Evolutionary conservation across 1,140 invertebrate species (phyloP), one percentile per base, ranked within the genome.

Genomic region (Chrysopa pallens): DNA sequence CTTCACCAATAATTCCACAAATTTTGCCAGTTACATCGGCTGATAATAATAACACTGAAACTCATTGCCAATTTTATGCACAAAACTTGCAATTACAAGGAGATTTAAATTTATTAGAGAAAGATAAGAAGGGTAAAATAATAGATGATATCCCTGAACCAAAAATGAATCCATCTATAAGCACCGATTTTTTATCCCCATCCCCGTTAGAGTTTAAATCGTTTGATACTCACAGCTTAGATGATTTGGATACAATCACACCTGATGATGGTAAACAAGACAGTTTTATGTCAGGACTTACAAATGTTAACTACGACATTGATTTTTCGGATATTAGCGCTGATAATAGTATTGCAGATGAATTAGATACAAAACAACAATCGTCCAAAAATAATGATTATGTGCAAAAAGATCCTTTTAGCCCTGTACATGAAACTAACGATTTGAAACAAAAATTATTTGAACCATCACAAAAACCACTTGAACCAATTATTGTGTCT

Each of bases 301-400:
- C 71, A n/a, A 74, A 74, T 51, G 71, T 80, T 14, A 80, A 78
- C 57, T 80, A 78, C 50, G 78, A 80, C 46, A 78, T 80, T 37
- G 76, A 79, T 53, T 60, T 77, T 38, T 80, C 74, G 3, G 78
- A 80, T 57, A 61, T 75, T 29, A 80, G 76, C 48, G 72, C 66
- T 0, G 76, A 80, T 5, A 78, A 76, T 50, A 78, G 76, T 46
- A 58, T 68, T 12, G 69, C 71, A 3, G 75, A 78, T 33, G 74
- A 76, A 36, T 44, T 63, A 12, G 67, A 65, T n/a, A 53, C 52
- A 6, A 53, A 54, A 44, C 58, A 55, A 45, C 37, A 47, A 45
- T 40, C 31, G 36, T 9, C 35, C 11, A 48, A 49, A 40, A 53
- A 23, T 23, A 23, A 23, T 23, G 17, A 46, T 13, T 46, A 47